Base-by-base conservation (phyloP, 2,113 vertebrate species). In the Phrynocephalus versicolor region DNA sequence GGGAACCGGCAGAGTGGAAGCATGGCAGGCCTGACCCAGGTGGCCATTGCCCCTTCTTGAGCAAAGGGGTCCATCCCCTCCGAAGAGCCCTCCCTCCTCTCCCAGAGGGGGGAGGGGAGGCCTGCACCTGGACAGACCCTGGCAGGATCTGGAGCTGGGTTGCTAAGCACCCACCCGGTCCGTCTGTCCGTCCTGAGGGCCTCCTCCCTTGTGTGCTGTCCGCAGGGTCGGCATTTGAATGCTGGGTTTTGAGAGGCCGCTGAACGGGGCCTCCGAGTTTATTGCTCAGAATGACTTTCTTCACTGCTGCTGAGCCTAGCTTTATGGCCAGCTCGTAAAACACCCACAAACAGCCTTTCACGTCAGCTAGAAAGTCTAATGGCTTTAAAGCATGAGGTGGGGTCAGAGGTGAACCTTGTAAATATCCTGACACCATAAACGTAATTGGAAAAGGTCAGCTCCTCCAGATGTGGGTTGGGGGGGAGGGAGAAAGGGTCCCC, bases 341-440 rank as follows among this genome's bases (percentile, higher is more conserved):
- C 2, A 0, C 0, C n/a, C 23, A 55, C 67, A 79, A 72, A 57
- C 69, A 2, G 15, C 55, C 1, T 45, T 71, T 78, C n/a, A 21
- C 33, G 76, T 23, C 67, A 57, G 75, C 67, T 71, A 35, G 55
- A 30, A 33, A 30, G 55, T 35, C 35, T 72, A 85, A 79, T 85
- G 84, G 33, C 76, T 72, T 85, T 71, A 85, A 85, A 79, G 76
- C 55, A 72, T 45, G 67, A 21, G 41, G 76, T 9, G 67, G 75
- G 72, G 67, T 84, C 60, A 78, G 58, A 79, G 86, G 81, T 55
- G 30, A 55, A 37, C 41, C 58, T 45, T 39, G 57, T 72, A 64
- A 83, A 72, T 77, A 71, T 41, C 62, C 25, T 21, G 41, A n/a
- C 35, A 15, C 25, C 58, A n/a, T 77, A 72, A 37, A 72, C 60